Conservation (phyloP, 2,797 vertebrate species). For the Coendou prehensilis region DNA sequence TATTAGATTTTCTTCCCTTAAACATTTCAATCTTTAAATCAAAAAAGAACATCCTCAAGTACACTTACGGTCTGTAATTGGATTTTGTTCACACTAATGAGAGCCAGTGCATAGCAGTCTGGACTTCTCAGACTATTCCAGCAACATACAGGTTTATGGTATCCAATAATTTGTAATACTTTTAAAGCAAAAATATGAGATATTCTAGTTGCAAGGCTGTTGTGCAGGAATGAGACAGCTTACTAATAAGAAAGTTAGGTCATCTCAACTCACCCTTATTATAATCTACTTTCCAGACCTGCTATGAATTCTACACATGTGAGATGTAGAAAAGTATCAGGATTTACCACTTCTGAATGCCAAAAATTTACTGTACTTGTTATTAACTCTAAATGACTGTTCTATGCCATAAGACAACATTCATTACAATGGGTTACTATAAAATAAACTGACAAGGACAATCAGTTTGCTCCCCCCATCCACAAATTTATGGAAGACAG, state of each 20-base stretch:
- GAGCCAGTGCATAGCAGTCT: not conserved
- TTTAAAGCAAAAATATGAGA: conserved; percentile 30
- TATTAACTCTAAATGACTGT: conserved; percentile 20
- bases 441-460: conserved; percentile 8
- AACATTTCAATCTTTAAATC: conserved; percentile 54
- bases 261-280: not conserved
- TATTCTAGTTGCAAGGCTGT: not conserved
- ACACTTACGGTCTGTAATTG: not conserved
- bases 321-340: not conserved
- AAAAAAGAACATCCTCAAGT: conserved; percentile 41
- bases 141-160: conserved; percentile 30
- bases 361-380: not conserved
- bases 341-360: not conserved
- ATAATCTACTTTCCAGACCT: not conserved
- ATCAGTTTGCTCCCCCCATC: not conserved
- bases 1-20: conserved; percentile 61
- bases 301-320: conserved; percentile 31
- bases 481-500: conserved; percentile 67
- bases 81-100: conserved; percentile 49
- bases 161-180: conserved; percentile 3
- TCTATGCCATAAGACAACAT: conserved; percentile 19
- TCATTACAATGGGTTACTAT: not conserved
- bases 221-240: not conserved
- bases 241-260: not conserved
- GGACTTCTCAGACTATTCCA: conserved; percentile 37